These are phyloP conservation scores for Hemiprocne comata DNA, from an alignment of 2,113 vertebrate genomes.

Conservation along the genomic window DNA sequence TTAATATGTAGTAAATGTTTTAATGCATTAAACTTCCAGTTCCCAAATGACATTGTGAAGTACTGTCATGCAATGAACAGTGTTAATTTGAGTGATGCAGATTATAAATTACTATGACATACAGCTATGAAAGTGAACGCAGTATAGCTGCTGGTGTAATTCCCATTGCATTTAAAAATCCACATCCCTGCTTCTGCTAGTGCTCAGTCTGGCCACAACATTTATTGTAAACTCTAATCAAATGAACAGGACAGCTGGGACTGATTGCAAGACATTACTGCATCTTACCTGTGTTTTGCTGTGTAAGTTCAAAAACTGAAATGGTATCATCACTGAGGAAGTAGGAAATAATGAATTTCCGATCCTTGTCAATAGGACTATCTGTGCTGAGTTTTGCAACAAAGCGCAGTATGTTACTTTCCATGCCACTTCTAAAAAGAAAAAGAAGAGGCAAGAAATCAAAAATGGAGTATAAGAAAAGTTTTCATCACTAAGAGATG, in stretches of 20 bases:
- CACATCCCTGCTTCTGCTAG: not conserved
- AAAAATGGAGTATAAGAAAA: not conserved
- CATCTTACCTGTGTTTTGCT: slow-evolving; percentile 86
- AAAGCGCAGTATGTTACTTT: slow-evolving; percentile 83
- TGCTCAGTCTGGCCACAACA: not conserved
- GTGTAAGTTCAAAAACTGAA: slow-evolving; percentile 80
- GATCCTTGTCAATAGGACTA: slow-evolving; percentile 68
- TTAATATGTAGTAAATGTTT: slow-evolving; percentile 20
- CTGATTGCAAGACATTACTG: not conserved
- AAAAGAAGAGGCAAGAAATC: slow-evolving; percentile 14
- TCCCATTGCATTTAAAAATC: not conserved
- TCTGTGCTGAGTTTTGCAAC: slow-evolving; percentile 79
- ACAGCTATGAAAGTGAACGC: not conserved
- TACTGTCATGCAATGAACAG: not conserved
- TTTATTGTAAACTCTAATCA: not conserved
- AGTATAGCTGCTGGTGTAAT: not conserved
- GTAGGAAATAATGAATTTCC: slow-evolving; percentile 86
- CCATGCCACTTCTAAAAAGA: slow-evolving; percentile 75
- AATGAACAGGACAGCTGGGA: not conserved
- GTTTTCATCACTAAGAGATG: not conserved
- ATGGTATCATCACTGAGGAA: slow-evolving; percentile 88
- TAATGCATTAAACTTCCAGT: not conserved
- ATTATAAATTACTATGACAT: slow-evolving; percentile 1
- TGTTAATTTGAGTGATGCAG: not conserved
- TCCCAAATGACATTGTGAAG: not conserved